phyloP scores from a whole-genome alignment of 2,113 vertebrate genomes.

The Polypterus senegalus region DNA sequence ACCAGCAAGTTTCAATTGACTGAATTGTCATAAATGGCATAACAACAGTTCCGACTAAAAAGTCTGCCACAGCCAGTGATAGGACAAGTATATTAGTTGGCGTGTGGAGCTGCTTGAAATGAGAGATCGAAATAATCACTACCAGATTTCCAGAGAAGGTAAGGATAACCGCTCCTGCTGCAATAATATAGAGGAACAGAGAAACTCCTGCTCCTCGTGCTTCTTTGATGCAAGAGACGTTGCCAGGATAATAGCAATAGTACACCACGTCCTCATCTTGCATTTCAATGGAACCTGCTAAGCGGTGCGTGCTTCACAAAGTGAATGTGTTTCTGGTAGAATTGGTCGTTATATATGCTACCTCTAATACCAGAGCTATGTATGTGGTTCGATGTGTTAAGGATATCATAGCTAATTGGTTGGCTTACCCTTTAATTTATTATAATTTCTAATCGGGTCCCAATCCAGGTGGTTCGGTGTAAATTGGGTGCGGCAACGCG shows the following conservation, averaged over 20 bases:
- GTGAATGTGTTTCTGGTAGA: too few relatives aligned
- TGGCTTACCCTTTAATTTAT: too few relatives aligned
- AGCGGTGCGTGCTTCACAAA: too few relatives aligned
- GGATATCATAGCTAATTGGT: too few relatives aligned
- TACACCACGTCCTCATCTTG: background rate
- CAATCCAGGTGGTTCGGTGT: too few relatives aligned
- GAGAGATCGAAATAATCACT: slow-evolving; percentile 10
- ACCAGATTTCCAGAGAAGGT: slow-evolving; percentile 7
- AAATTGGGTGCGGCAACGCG: too few relatives aligned
- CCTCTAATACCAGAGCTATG: too few relatives aligned
- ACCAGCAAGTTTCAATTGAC: slow-evolving; percentile 8
- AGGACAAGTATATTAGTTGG: slow-evolving; percentile 10
- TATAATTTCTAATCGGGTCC: too few relatives aligned
- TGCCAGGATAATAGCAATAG: background rate
- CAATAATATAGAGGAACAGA: slow-evolving; percentile 6
- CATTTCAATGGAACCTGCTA: too few relatives aligned
- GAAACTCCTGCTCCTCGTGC: background rate
- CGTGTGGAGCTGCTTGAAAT: slow-evolving; percentile 13
- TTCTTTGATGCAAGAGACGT: background rate
- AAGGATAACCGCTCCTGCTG: background rate
- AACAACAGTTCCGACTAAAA: slow-evolving; percentile 3
- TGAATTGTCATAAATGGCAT: slow-evolving; percentile 4
- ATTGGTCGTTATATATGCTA: too few relatives aligned
- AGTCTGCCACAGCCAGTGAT: slow-evolving; percentile 7
- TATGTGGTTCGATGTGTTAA: too few relatives aligned